These are phyloP conservation scores for Strigamia maritima DNA, from an alignment of 2,888 invertebrate genomes.

Conservation along the genomic window DNA sequence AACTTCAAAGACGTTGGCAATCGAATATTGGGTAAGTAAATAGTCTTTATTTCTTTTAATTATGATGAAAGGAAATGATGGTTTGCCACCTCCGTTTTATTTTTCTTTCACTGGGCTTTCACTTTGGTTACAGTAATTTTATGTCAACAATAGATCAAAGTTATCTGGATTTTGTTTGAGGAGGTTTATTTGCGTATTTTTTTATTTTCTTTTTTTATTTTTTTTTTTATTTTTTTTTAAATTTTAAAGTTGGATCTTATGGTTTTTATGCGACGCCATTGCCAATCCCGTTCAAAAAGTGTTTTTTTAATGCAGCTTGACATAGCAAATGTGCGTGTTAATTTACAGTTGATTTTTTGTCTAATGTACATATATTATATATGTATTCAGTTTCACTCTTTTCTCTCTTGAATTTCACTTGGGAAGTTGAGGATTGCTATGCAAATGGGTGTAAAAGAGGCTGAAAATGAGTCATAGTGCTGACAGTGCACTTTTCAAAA, in stretches of 20 bases:
- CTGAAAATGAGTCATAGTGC: conserved; percentile 34
- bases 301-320: conserved; percentile 32
- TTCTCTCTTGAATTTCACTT: conserved; percentile 24
- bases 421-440: conserved; percentile 25
- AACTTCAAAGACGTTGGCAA: conserved; percentile 1
- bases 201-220: too few relatives aligned
- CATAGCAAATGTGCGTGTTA: conserved; percentile 29
- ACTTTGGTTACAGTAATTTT: neutral
- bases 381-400: neutral
- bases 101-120: neutral
- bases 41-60: neutral
- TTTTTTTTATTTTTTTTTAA: too few relatives aligned
- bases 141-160: neutral
- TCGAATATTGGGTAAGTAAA: neutral
- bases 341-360: conserved; percentile 20
- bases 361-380: neutral
- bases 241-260: conserved; percentile 1
- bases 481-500: conserved; percentile 34
- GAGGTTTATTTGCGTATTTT: neutral
- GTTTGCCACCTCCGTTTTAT: neutral
- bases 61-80: conserved; percentile 29
- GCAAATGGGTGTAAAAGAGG: conserved; percentile 32
- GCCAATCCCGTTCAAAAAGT: conserved; percentile 28
- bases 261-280: conserved; percentile 2
- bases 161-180: neutral